Evolutionary conservation across 2,888 invertebrate genomes (phyloP).

Genomic region (Caenorhabditis virilis): DNA sequence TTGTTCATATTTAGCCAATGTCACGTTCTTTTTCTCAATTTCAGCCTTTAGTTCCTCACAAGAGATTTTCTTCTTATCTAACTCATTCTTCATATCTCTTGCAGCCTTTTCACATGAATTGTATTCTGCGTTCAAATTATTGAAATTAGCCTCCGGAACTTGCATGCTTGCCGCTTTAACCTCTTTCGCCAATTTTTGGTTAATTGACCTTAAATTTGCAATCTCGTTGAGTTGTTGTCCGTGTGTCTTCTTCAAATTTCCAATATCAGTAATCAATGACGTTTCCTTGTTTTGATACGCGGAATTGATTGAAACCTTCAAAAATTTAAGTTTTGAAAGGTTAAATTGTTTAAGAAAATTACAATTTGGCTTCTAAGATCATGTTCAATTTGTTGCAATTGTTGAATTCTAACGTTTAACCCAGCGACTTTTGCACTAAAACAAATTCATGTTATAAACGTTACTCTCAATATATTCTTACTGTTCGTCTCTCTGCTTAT

Average conservation of each 20-base stretch:
- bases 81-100: neutral
- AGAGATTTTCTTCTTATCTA: neutral
- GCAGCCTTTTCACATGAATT: neutral
- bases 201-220: neutral
- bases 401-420: slow-evolving; percentile 4
- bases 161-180: neutral
- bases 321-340: no score
- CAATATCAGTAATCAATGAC: no score
- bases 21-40: slow-evolving; percentile 1
- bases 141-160: neutral
- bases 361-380: slow-evolving; percentile 5
- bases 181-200: neutral
- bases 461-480: no score
- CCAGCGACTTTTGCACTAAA: neutral
- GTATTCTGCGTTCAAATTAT: neutral
- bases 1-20: slow-evolving; percentile 5
- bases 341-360: no score
- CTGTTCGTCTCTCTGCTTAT: slow-evolving; percentile 14
- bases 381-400: slow-evolving; percentile 5
- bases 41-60: neutral
- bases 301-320: no score
- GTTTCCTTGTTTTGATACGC: no score
- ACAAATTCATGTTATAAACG: no score
- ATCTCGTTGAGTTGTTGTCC: slow-evolving; percentile 1
- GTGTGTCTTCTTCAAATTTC: no score